These are phyloP conservation scores for Orthosia gracilis DNA, from an alignment of 2,888 invertebrate species.

Conservation along the genomic window DNA sequence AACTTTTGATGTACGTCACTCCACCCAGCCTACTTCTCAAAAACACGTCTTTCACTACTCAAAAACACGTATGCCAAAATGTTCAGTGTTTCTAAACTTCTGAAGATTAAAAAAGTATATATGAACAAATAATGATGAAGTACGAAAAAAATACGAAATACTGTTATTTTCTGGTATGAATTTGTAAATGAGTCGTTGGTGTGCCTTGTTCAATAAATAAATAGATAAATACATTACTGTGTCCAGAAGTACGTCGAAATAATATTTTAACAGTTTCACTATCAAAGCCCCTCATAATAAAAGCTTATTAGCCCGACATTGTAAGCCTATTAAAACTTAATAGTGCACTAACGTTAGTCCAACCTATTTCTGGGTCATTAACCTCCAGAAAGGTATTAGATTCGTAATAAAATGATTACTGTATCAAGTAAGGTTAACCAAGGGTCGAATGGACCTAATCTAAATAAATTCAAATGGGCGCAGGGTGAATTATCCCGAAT, in stretches of 20 bases:
- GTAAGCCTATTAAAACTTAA: constrained; percentile 41
- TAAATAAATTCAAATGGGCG: constrained; percentile 49
- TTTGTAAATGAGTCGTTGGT: too few relatives aligned
- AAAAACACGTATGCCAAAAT: neutral
- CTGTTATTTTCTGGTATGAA: too few relatives aligned
- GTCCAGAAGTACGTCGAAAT: neutral
- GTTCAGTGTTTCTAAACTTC: neutral
- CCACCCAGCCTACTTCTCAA: neutral
- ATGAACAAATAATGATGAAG: too few relatives aligned
- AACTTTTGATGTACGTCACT: too few relatives aligned
- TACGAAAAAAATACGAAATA: too few relatives aligned
- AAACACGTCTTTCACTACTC: neutral
- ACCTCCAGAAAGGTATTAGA: constrained; percentile 38
- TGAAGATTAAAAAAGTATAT: too few relatives aligned
- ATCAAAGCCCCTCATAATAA: constrained; percentile 7
- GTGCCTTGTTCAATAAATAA: too few relatives aligned
- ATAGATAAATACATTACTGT: neutral
- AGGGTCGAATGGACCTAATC: constrained; percentile 50
- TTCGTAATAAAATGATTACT: constrained; percentile 57
- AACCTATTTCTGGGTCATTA: constrained; percentile 43
- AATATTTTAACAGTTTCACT: constrained; percentile 4
- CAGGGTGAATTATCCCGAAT: constrained; percentile 48
- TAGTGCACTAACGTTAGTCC: constrained; percentile 33
- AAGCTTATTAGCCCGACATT: constrained; percentile 20
- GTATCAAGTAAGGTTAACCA: constrained; percentile 51